Evolutionary conservation across 2,797 vertebrate species (phyloP).

Genomic region (Mormyrus hasselquistii): DNA sequence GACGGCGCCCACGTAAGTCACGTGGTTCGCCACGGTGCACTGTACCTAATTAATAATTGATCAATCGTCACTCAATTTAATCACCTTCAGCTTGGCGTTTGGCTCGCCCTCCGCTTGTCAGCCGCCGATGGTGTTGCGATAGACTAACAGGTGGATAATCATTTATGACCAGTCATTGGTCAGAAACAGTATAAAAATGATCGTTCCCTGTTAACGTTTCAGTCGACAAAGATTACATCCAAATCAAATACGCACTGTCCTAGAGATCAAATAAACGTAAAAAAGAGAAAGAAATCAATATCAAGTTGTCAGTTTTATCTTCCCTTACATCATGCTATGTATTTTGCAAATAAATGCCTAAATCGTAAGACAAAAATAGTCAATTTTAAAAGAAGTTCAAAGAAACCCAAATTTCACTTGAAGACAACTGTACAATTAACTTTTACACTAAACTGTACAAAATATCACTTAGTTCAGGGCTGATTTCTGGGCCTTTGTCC

Average conservation of each 20-base stretch:
- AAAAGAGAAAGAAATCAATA: background rate
- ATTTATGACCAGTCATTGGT: background rate
- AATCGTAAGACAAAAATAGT: constrained; percentile 26
- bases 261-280: background rate
- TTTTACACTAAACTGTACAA: constrained; percentile 22
- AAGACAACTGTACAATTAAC: constrained; percentile 14
- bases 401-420: background rate
- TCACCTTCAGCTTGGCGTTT: background rate
- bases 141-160: background rate
- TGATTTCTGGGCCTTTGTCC: constrained; percentile 9
- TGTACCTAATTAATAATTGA: background rate
- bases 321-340: constrained; percentile 15
- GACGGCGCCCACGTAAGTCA: background rate
- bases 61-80: background rate
- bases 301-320: background rate
- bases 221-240: constrained; percentile 5
- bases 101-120: constrained; percentile 1
- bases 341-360: constrained; percentile 13
- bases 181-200: background rate
- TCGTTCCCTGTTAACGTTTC: constrained; percentile 3
- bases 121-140: background rate
- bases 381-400: background rate
- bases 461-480: constrained; percentile 14
- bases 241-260: constrained; percentile 5
- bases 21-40: background rate